Base-by-base conservation (phyloP, 2,888 invertebrate species). In the Lampropteryx suffumata region DNA sequence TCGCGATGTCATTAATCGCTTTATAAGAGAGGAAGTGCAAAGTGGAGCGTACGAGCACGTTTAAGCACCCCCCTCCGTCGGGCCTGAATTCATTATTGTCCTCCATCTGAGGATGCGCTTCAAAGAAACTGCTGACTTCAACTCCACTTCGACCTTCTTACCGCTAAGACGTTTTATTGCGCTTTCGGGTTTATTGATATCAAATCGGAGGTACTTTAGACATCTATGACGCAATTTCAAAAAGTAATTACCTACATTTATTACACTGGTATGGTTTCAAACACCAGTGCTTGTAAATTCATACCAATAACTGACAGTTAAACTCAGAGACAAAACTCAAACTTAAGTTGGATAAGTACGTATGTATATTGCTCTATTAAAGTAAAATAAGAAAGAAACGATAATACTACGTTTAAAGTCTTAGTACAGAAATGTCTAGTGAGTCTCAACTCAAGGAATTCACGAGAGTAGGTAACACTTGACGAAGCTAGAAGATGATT, bases 1-100 rank as follows among this genome's bases (percentile, higher is more conserved):
- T 81, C 73, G 69, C 70, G 69, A 69, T 75, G 73, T 81, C 81
- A 80, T 84, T 86, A 86, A 87, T 84, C 83, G 84, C 78, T 84
- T 83, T 86, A 83, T 80, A 75, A 78, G 75, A 35, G 71, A 75
- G 80, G 83, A 84, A 82, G 82, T 82, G 82, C 80, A 79, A 81
- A 84, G 80, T 80, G 78, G 79, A 79, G 74, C 82, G 81, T 82
- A 79, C 74, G 73, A 82, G 83, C 68, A 81, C 75, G 70, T 76
- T 82, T 65, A 67, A 82, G 74, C 60, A 69, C 56, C 61, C 51
- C 48, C 56, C 51, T 46, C 76, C 69, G 65, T 67, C 73, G 69
- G 60, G 76, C 73, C 79, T 80, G 85, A 86, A 86, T 86, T 85
- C 84, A 86, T 86, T 85, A 85, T 84, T 84, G 83, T 84, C 82